These are phyloP conservation scores for Sceloporus undulatus DNA, from an alignment of 2,113 vertebrate genomes.

Conservation along the genomic window DNA sequence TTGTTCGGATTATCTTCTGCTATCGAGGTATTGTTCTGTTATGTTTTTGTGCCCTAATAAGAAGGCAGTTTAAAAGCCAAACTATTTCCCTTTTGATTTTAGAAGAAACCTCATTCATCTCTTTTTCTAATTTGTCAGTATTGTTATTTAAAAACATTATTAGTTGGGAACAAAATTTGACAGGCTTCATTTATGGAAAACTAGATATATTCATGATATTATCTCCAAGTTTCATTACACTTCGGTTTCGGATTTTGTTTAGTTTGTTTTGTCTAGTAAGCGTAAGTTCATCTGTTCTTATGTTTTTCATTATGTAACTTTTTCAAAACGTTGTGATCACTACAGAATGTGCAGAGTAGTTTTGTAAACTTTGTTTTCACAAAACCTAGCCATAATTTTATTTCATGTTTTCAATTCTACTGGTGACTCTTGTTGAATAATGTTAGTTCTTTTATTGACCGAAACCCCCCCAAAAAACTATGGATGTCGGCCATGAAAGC, in stretches of 20 bases:
- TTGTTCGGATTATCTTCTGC: not conserved
- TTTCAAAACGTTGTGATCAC: not conserved
- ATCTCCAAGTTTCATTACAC: slow-evolving; percentile 11
- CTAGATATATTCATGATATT: not conserved
- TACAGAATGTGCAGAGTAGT: not conserved
- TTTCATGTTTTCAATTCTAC: not conserved
- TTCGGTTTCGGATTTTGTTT: slow-evolving; percentile 28
- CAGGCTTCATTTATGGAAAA: not conserved
- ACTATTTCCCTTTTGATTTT: not conserved
- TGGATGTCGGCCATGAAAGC: too few species aligned
- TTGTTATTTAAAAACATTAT: not conserved
- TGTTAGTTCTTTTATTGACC: not conserved
- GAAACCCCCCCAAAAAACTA: too few species aligned
- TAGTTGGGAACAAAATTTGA: slow-evolving; percentile 7
- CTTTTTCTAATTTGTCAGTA: not conserved
- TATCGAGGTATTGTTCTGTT: not conserved
- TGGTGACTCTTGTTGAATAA: not conserved
- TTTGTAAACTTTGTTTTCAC: not conserved
- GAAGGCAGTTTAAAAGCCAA: not conserved
- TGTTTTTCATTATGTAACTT: not conserved
- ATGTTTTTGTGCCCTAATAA: not conserved
- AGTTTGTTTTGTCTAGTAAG: slow-evolving; percentile 6
- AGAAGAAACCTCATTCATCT: not conserved
- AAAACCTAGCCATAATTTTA: not conserved
- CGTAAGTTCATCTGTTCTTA: too few species aligned